These are phyloP conservation scores for Melanotaenia maccullochi DNA, from an alignment of 2,797 vertebrate species.

Conservation along the genomic window DNA sequence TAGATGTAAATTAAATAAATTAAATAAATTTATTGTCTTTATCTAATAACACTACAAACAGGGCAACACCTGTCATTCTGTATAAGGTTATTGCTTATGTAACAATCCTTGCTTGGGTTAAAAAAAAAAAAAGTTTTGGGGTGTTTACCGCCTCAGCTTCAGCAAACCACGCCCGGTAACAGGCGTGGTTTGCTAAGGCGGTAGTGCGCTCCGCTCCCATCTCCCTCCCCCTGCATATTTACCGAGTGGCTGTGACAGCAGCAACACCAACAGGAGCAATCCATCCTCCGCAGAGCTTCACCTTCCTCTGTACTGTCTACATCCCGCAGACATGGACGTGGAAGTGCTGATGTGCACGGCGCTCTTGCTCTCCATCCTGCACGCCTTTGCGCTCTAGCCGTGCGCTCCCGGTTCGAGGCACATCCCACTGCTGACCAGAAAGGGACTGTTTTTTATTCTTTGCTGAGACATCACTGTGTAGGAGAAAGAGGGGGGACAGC, in stretches of 20 bases:
- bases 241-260: constrained; percentile 58
- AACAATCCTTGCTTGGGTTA: background rate
- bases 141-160: constrained; percentile 25
- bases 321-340: constrained; percentile 62
- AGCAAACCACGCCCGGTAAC: constrained; percentile 40
- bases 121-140: constrained; percentile 37
- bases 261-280: constrained; percentile 21
- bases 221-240: constrained; percentile 14
- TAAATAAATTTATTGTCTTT: background rate
- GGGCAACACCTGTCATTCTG: background rate
- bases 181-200: constrained; percentile 59
- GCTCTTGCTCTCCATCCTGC: constrained; percentile 20
- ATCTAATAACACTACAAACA: background rate
- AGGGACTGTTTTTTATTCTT: constrained; percentile 8
- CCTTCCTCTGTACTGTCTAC: constrained; percentile 20
- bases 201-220: constrained; percentile 15
- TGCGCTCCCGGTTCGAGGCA: constrained; percentile 40
- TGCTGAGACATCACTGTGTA: constrained; percentile 33
- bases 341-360: constrained; percentile 24
- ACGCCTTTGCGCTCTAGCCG: constrained; percentile 54
- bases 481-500: constrained; percentile 6
- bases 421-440: constrained; percentile 35
- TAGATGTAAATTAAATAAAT: background rate
- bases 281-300: constrained; percentile 20
- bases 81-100: background rate